phyloP scores from a whole-genome alignment of 2,888 invertebrate species.

The Mythimna lalbum region DNA sequence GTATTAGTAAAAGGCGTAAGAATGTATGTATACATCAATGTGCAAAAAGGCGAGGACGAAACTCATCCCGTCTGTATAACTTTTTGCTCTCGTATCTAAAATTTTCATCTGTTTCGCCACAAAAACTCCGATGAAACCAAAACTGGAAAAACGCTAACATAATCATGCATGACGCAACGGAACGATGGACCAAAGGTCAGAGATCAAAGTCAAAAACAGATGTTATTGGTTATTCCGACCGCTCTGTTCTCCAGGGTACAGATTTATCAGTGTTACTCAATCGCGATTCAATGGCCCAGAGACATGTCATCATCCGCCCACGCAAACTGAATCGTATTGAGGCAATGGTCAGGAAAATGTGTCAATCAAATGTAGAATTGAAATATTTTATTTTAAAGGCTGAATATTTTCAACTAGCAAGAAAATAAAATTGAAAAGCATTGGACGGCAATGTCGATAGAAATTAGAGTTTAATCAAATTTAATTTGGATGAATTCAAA shows the following conservation, averaged over 20 bases:
- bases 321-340: not conserved
- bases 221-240: constrained; percentile 23
- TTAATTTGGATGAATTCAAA: not conserved
- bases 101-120: not conserved
- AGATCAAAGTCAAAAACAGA: constrained; percentile 15
- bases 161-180: constrained; percentile 5
- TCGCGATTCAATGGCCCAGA: constrained; percentile 17
- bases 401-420: not conserved
- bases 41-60: not conserved
- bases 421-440: not conserved
- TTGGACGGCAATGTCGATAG: constrained; percentile 8
- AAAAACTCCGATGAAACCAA: constrained; percentile 4
- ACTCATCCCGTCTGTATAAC: not conserved
- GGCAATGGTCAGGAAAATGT: constrained; percentile 6
- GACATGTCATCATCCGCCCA: constrained; percentile 1
- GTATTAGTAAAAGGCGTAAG: not conserved
- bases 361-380: constrained; percentile 19
- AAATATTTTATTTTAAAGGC: constrained; percentile 13
- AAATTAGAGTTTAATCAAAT: not conserved
- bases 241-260: constrained; percentile 5
- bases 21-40: too few species aligned
- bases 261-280: constrained; percentile 16
- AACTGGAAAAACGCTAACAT: constrained; percentile 1
- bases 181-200: not conserved
- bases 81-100: constrained; percentile 20